Evolutionary conservation across 2,113 vertebrate species (phyloP), one percentile per base, ranked within the genome.

Genomic region (Phalacrocorax pelagicus): DNA sequence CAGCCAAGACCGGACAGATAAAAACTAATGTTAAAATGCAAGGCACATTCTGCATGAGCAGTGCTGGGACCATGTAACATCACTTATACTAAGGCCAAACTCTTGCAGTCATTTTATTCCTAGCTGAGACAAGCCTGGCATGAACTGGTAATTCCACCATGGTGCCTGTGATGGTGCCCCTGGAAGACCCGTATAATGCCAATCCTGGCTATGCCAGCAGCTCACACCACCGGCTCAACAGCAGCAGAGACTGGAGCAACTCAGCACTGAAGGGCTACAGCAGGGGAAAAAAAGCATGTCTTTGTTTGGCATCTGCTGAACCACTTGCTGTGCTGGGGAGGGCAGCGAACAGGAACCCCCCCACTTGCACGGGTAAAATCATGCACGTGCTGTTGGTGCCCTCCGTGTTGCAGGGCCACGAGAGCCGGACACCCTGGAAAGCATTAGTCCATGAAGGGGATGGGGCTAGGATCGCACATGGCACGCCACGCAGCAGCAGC

Each of bases 41-140:
- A 75, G 46, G 36, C 36, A 15, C 0, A 1, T 5, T 42, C 21
- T 65, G 8, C 8, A 9, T 3, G 15, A 63, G 38, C 12, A 58
- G 11, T 0, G 0, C 55, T 21, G 32, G 61, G 23, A 52, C 16
- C 34, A 18, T 0, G 0, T 5, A 49, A 23, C 49, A 42, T 21
- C 71, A 14, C 52, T 6, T 10, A 55, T 12, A 46, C 42, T 38
- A 12, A 73, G 81, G 1, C 22, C 54, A 63, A 54, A 47, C 12
- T 9, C 72, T 80, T 29, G 17, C 46, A 54, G 36, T 7, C 24
- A 9, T 63, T 81, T 83, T 11, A 23, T 51, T 46, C 47, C 34
- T 40, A 72, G 79, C 57, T 62, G 59, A 77, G 46, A 18, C 15
- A 49, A 65, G 17, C 30, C 36, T 40, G 44, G 23, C 14, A 15